Percentiles rank a stretch among this genome's conserved stretches.
Conservation (phyloP, 2,797 vertebrate genomes). For the Ciconia nigra region DNA sequence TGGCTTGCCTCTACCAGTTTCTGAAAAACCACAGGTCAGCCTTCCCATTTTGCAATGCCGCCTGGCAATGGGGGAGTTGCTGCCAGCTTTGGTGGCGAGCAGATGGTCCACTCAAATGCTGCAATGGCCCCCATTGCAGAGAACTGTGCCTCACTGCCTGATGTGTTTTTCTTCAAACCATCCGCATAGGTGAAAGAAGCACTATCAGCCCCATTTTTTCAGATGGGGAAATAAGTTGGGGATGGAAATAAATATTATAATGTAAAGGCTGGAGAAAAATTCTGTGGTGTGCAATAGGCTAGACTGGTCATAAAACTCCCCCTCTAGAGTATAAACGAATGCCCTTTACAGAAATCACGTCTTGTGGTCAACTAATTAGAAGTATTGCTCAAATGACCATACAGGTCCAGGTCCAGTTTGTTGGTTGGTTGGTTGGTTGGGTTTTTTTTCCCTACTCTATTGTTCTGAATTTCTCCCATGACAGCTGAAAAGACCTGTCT, state of each 20-base stretch:
- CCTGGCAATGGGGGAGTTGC: fast-evolving
- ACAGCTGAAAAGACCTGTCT: background rate
- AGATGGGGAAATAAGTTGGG: background rate
- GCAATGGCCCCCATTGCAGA: fast-evolving
- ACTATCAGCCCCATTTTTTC: background rate
- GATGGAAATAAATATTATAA: background rate
- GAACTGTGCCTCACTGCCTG: background rate
- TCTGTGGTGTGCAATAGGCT: background rate
- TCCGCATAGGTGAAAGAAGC: background rate
- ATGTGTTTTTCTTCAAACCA: background rate
- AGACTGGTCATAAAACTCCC: background rate
- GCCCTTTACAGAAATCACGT: background rate
- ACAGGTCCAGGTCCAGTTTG: background rate
- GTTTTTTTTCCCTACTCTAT: fast-evolving
- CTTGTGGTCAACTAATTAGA: background rate
- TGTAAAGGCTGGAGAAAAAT: background rate
- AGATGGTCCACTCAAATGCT: background rate
- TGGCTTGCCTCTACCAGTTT: background rate
- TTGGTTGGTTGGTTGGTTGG: fast-evolving
- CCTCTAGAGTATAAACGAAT: background rate
- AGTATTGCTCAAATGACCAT: background rate
- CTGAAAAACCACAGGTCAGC: background rate
- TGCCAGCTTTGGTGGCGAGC: background rate
- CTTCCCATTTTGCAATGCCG: background rate
- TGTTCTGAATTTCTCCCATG: background rate